Percentiles rank a stretch among this genome's conserved stretches.
phyloP scores from a whole-genome alignment of 1,140 invertebrate species.

The Microvelia longipes region DNA sequence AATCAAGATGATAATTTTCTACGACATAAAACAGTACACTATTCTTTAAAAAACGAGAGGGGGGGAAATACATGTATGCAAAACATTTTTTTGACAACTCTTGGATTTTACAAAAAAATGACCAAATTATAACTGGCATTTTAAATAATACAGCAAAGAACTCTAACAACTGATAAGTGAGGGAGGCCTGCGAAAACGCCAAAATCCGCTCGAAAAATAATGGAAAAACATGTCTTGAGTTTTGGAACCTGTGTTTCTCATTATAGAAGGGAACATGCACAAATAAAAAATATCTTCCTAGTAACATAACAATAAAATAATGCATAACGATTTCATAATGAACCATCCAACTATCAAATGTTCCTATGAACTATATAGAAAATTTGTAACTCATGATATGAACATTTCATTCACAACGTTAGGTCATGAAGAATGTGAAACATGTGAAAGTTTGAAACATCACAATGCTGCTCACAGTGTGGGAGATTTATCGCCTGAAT shows the following conservation, averaged over 20 bases:
- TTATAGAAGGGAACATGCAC: constrained; percentile 19
- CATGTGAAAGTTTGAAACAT: constrained; percentile 10
- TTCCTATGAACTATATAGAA: constrained; percentile 18
- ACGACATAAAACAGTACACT: too few species aligned
- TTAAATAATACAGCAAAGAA: too few species aligned
- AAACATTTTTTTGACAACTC: too few species aligned
- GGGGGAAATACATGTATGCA: too few species aligned
- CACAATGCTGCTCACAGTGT: constrained; percentile 14
- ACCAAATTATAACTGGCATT: too few species aligned
- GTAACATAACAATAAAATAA: constrained; percentile 15
- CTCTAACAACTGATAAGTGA: too few species aligned
- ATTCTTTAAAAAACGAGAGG: too few species aligned
- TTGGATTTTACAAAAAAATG: too few species aligned
- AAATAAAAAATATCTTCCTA: constrained; percentile 15
- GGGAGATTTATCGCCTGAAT: constrained; percentile 9
- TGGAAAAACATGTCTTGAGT: too few species aligned
- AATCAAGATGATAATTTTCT: too few species aligned
- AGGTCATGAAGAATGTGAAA: constrained; percentile 16
- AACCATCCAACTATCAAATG: constrained; percentile 8
- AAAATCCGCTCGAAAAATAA: too few species aligned
- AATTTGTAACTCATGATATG: constrained; percentile 5
- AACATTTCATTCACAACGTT: constrained; percentile 17
- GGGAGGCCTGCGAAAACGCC: too few species aligned
- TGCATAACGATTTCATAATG: constrained; percentile 17
- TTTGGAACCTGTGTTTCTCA: constrained; percentile 17